Conservation (phyloP, 1,140 invertebrate genomes). For the Platorchestia sp. region DNA sequence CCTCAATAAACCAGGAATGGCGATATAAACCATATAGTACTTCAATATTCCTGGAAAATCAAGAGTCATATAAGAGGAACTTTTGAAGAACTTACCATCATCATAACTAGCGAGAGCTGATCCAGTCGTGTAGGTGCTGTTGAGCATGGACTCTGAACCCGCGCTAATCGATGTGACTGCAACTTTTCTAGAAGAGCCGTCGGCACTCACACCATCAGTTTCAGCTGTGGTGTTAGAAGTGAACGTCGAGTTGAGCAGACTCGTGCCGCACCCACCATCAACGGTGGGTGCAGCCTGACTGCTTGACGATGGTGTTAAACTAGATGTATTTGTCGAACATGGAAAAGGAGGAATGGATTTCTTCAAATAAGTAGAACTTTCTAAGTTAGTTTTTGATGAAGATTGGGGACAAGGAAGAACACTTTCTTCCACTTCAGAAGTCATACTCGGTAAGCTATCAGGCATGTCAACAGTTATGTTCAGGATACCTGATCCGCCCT, state of each 20-base stretch:
- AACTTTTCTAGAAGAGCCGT: not conserved
- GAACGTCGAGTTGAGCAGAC: not conserved
- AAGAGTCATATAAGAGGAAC: not conserved
- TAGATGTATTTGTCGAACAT: not conserved
- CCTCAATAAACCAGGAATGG: not conserved
- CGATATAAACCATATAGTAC: not conserved
- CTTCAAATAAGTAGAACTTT: not conserved
- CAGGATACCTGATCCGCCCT: not conserved
- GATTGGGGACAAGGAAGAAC: not conserved
- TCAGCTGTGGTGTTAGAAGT: not conserved
- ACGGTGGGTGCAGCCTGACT: not conserved
- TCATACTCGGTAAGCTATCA: not conserved
- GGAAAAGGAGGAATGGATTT: not conserved
- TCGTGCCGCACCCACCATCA: not conserved
- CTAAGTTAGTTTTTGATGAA: not conserved
- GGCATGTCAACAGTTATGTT: not conserved
- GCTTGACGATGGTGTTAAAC: not conserved
- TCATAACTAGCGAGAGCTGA: not conserved
- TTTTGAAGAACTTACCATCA: not conserved
- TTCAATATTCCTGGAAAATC: not conserved
- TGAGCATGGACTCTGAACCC: not conserved
- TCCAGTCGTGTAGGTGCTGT: slow-evolving; percentile 22
- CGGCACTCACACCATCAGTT: not conserved
- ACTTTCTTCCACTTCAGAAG: not conserved
- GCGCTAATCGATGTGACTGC: not conserved